These are phyloP conservation scores for Melopsittacus undulatus DNA, from an alignment of 2,797 vertebrate genomes.

Conservation along the genomic window DNA sequence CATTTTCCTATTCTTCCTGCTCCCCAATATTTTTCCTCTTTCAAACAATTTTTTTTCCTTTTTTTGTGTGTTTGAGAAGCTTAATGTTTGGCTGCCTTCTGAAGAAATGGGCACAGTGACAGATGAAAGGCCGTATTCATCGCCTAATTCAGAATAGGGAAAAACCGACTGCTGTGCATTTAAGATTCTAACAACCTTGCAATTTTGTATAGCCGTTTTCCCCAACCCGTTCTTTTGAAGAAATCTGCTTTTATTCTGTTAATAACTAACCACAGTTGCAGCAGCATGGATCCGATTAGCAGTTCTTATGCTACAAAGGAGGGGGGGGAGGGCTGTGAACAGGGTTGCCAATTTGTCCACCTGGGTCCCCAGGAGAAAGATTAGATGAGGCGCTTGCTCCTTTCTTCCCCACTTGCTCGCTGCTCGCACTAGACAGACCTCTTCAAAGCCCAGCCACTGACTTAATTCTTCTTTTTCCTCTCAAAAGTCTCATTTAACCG, in stretches of 20 bases:
- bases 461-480: not conserved
- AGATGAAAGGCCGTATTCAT: conserved; percentile 81
- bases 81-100: conserved; percentile 80
- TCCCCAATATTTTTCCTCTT: conserved; percentile 78
- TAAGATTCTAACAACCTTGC: conserved; percentile 84
- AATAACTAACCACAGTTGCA: conserved; percentile 82
- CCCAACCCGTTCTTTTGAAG: conserved; percentile 79
- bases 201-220: conserved; percentile 78
- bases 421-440: conserved; percentile 54
- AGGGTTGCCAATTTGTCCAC: conserved; percentile 81
- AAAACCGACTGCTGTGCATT: conserved; percentile 80
- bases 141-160: conserved; percentile 77
- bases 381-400: conserved; percentile 73
- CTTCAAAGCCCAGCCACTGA: conserved; percentile 65
- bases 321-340: conserved; percentile 65
- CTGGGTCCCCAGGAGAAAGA: conserved; percentile 79
- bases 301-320: conserved; percentile 78
- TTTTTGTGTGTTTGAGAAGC: conserved; percentile 71
- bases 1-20: conserved; percentile 64
- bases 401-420: conserved; percentile 47
- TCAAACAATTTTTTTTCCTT: conserved; percentile 35
- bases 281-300: conserved; percentile 85
- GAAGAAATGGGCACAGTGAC: conserved; percentile 77
- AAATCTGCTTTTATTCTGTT: conserved; percentile 83
- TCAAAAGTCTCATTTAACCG: conserved; percentile 45